Evolutionary conservation across 2,797 vertebrate genomes (phyloP).

Genomic region (Amniataba percoides): DNA sequence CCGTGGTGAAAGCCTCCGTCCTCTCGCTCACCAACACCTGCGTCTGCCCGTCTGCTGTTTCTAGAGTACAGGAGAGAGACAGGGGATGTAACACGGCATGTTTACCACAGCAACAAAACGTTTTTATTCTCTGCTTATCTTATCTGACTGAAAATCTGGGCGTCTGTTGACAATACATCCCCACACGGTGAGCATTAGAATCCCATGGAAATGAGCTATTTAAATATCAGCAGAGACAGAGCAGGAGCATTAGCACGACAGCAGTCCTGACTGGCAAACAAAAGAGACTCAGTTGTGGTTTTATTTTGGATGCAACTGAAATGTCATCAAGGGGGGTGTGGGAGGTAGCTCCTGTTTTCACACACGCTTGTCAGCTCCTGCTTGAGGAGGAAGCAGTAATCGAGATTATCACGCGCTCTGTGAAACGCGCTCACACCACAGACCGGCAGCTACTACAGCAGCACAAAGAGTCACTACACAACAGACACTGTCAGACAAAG

Average conservation of each 20-base stretch:
- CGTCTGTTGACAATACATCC: neutral
- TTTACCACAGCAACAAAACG: no score
- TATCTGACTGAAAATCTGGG: neutral
- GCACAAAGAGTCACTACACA: neutral
- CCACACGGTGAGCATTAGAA: neutral
- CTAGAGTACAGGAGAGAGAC: conserved; percentile 68
- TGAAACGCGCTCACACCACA: conserved; percentile 10
- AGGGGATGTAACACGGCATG: no score
- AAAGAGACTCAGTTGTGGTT: conserved; percentile 11
- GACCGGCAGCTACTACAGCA: neutral
- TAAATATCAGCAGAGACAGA: conserved; percentile 18
- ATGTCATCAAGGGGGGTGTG: conserved; percentile 39
- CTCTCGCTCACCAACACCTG: conserved; percentile 96
- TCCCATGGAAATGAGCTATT: conserved; percentile 29
- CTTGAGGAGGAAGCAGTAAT: conserved; percentile 30
- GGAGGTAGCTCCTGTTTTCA: conserved; percentile 44
- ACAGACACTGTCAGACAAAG: neutral
- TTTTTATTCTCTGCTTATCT: neutral
- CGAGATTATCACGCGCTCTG: neutral
- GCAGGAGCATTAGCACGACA: neutral
- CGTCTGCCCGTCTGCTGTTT: conserved; percentile 92
- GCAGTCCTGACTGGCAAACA: conserved; percentile 15
- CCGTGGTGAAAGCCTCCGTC: conserved; percentile 97
- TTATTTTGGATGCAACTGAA: conserved; percentile 36
- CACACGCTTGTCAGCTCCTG: conserved; percentile 40